These are phyloP conservation scores for Zaprionus taronus DNA, from an alignment of 1,140 invertebrate species.

Conservation along the genomic window DNA sequence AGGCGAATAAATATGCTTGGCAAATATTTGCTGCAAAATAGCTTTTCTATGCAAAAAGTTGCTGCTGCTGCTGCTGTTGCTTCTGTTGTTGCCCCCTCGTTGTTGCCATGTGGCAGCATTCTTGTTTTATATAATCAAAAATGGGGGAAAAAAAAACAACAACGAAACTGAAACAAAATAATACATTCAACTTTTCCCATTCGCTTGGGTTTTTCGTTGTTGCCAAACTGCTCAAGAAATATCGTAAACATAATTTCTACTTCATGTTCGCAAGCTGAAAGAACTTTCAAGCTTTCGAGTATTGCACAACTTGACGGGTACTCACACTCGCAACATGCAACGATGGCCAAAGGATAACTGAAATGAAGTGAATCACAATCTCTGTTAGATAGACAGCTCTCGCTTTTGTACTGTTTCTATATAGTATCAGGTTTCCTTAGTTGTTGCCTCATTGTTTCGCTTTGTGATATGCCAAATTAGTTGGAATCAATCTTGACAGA, in stretches of 20 bases:
- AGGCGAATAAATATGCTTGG: conserved; percentile 63
- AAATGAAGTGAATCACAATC: conserved; percentile 2
- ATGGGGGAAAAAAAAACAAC: background rate
- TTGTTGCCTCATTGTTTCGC: background rate
- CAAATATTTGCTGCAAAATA: conserved; percentile 73
- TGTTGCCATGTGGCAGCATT: conserved; percentile 55
- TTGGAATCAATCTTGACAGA: background rate
- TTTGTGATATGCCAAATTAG: background rate
- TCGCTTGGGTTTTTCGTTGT: background rate
- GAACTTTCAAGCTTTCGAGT: background rate
- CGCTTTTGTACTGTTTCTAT: background rate
- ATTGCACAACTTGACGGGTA: background rate
- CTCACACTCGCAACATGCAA: background rate
- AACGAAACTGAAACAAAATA: conserved; percentile 14
- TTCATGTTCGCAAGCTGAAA: background rate
- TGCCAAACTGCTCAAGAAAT: conserved; percentile 20
- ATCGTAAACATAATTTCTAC: conserved; percentile 28
- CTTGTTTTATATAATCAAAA: conserved; percentile 50
- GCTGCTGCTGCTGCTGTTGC: conserved; percentile 9
- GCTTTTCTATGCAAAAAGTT: conserved; percentile 56
- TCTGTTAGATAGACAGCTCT: background rate
- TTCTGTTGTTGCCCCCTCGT: conserved; percentile 45
- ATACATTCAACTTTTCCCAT: conserved; percentile 50
- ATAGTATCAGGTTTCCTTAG: background rate
- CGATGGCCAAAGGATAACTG: background rate